A percentile compares a stretch with the other conserved stretches of the same genome.
Evolutionary conservation across 2,797 vertebrate species (phyloP).

Genomic region (Sebastes elongatus): DNA sequence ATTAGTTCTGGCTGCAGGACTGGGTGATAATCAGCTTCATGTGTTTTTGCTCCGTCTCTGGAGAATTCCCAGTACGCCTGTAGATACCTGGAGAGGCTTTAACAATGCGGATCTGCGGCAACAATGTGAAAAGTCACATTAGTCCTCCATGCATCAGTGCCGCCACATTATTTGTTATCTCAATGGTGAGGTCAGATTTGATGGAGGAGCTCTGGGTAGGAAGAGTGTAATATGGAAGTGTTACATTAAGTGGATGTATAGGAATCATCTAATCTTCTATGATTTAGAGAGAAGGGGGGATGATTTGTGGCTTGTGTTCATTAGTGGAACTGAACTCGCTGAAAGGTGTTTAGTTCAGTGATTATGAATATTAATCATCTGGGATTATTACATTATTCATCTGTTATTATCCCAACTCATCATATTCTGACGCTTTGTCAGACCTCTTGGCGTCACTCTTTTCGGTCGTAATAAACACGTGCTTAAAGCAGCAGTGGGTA

Average conservation of each 20-base stretch:
- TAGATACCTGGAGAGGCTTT: neutral
- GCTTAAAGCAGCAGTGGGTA: too few species aligned
- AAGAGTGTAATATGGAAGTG: neutral
- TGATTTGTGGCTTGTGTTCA: neutral
- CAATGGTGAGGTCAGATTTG: neutral
- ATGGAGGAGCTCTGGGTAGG: neutral
- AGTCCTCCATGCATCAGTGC: neutral
- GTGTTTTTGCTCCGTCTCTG: neutral
- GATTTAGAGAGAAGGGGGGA: neutral
- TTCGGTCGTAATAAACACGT: too few species aligned
- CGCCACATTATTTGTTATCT: neutral
- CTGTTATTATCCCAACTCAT: too few species aligned
- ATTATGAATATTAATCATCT: neutral
- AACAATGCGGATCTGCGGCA: neutral
- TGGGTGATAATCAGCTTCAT: slow-evolving; percentile 8
- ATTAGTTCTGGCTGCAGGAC: slow-evolving; percentile 7
- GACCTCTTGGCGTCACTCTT: too few species aligned
- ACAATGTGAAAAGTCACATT: neutral
- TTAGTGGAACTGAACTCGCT: neutral
- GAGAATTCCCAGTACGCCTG: neutral
- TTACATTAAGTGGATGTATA: neutral
- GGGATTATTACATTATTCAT: neutral
- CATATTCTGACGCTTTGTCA: too few species aligned
- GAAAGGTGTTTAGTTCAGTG: neutral
- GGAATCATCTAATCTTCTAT: neutral